Evolutionary conservation across 2,113 vertebrate species (phyloP), one percentile per base, ranked within the genome.

Genomic region (Colaptes auratus): DNA sequence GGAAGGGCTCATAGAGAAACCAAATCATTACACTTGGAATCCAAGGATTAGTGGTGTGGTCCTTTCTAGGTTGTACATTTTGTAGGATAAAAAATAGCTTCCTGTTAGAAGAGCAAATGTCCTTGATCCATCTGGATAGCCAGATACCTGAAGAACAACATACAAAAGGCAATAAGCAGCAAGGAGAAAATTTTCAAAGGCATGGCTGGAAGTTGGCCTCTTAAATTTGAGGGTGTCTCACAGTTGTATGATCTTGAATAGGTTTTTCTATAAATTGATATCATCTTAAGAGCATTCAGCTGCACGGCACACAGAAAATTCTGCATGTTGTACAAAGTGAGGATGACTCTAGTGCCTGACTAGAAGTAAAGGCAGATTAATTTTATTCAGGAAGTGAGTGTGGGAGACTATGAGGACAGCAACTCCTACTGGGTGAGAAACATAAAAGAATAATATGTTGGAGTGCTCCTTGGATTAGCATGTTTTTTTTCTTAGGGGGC

Each of bases 151-250:
- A 30, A 78, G 30, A 69, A 56, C 19, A 61, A 50, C 30, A 20
- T 64, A n/a, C 10, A 72, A 24, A 72, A 55, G 0, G 2, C 1
- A 1, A 4, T 15, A 52, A 27, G 36, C 35, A 30, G 7, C 5
- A 4, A 73, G 60, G 27, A n/a, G 21, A 20, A 65, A 7, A 33
- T 42, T 76, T 69, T 52, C 23, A 73, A n/a, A n/a, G 16, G 15
- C 20, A 2, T 9, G 9, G 14, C 20, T 80, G 25, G 33, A 86
- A 72, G 24, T 20, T 63, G 11, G 6, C 23, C 20, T 78, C 50
- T 21, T 25, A 6, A 53, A 72, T 63, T 46, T 74, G 14, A 36
- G 10, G 12, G 6, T 73, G 39, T 70, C 33, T 72, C 23, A 30
- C 10, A 28, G 11, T 19, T 10, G 6, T 50, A 15, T 55, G 61